A percentile compares a stretch with the other conserved stretches of the same genome.
Conservation (phyloP, 2,888 invertebrate species). For the Acanthoscelides obtectus region DNA sequence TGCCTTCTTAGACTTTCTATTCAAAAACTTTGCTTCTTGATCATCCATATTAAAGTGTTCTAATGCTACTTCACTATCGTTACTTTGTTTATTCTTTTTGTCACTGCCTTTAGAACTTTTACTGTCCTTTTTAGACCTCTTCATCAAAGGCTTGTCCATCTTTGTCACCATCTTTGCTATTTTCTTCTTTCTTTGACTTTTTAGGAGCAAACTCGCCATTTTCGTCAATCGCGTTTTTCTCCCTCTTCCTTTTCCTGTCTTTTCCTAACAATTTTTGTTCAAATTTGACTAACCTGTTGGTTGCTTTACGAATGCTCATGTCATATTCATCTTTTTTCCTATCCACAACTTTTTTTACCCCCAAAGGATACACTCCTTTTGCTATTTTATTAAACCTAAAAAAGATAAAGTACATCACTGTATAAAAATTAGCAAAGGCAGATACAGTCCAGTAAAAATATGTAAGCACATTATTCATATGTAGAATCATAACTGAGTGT, state of each 20-base stretch:
- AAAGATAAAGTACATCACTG: constrained; percentile 9
- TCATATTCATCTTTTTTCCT: constrained; percentile 34
- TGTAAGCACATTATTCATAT: not conserved
- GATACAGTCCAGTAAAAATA: constrained; percentile 5
- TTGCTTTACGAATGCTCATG: constrained; percentile 36
- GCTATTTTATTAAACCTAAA: constrained; percentile 57
- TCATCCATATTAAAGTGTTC: too few species aligned
- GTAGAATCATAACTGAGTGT: constrained; percentile 4
- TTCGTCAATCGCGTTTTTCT: constrained; percentile 11
- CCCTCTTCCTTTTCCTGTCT: constrained; percentile 35
- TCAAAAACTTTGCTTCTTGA: too few species aligned
- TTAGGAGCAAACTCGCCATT: constrained; percentile 21
- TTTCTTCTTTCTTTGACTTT: constrained; percentile 13
- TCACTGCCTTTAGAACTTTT: constrained; percentile 1
- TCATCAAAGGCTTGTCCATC: not conserved
- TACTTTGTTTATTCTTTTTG: not conserved
- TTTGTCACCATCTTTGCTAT: not conserved
- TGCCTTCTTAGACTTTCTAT: too few species aligned
- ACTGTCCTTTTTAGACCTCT: constrained; percentile 6
- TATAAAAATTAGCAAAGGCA: constrained; percentile 3
- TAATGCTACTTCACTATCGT: too few species aligned
- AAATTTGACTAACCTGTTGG: constrained; percentile 39
- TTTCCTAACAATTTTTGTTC: constrained; percentile 38
- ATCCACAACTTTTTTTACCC: constrained; percentile 51
- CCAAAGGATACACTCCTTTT: constrained; percentile 63